Evolutionary conservation across 2,797 vertebrate species (phyloP).

Genomic region (Pempheris klunzingeri): DNA sequence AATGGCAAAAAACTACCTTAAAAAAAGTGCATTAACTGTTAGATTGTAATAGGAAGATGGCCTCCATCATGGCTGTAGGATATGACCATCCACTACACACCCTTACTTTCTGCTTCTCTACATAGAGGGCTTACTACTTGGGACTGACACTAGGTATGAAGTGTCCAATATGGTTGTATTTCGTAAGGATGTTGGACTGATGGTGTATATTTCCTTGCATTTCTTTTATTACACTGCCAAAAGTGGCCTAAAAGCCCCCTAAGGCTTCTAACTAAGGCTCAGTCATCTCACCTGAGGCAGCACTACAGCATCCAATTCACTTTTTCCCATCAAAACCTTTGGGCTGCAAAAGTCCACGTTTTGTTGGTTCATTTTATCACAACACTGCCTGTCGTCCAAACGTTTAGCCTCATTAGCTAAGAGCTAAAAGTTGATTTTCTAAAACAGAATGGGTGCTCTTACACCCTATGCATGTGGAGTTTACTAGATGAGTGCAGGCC

Average conservation of each 20-base stretch:
- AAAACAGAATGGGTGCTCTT: not conserved
- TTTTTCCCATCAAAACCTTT: not conserved
- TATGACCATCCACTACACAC: not conserved
- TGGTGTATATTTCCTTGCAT: not conserved
- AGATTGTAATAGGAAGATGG: not conserved
- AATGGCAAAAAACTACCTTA: not conserved
- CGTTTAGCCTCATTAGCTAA: too few species aligned
- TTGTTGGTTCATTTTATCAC: not conserved
- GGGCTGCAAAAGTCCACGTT: not conserved
- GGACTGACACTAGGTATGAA: not conserved
- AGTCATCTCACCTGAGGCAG: not conserved
- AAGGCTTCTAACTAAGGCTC: not conserved
- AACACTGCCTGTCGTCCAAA: slow-evolving; percentile 2
- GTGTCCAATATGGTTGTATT: not conserved
- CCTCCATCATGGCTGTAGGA: not conserved
- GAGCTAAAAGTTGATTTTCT: not conserved
- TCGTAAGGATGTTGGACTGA: not conserved
- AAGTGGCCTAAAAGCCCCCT: not conserved
- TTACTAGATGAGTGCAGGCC: slow-evolving; percentile 21
- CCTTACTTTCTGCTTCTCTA: not conserved
- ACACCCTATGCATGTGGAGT: slow-evolving; percentile 23
- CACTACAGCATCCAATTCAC: not conserved
- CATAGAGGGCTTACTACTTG: not conserved
- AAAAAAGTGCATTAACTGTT: not conserved
- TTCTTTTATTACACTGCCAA: not conserved